Evolutionary conservation across 2,797 vertebrate genomes (phyloP).

Genomic region (Siniperca obscura): DNA sequence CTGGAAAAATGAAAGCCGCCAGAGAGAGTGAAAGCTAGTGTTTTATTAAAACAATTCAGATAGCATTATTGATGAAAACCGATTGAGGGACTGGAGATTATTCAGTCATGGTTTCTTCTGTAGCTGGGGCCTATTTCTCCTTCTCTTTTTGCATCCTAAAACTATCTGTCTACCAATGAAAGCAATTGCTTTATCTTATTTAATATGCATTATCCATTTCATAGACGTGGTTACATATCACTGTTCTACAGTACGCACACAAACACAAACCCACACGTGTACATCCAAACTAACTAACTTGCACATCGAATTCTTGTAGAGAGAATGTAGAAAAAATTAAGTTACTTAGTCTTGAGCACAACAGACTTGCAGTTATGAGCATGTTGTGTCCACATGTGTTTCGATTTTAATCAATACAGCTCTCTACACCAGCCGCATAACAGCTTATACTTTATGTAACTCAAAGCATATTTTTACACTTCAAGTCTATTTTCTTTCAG

Average conservation of each 20-base stretch:
- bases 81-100: slow-evolving; percentile 31
- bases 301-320: not conserved
- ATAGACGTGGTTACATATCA: not conserved
- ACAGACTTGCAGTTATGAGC: not conserved
- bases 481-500: not conserved
- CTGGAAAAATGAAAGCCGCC: slow-evolving; percentile 34
- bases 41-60: slow-evolving; percentile 62
- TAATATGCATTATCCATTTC: slow-evolving; percentile 11
- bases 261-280: slow-evolving; percentile 4
- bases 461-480: not conserved
- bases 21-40: slow-evolving; percentile 40
- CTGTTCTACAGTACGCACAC: not conserved
- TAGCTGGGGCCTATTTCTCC: not conserved
- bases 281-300: not conserved
- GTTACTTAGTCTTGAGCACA: not conserved
- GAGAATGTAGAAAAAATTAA: not conserved
- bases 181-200: slow-evolving; percentile 4
- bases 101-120: slow-evolving; percentile 21
- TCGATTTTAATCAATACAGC: not conserved
- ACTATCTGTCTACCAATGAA: not conserved
- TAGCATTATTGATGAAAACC: slow-evolving; percentile 59
- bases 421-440: not conserved
- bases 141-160: not conserved
- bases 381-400: not conserved
- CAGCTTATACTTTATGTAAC: not conserved